Percentiles rank a stretch among this genome's conserved stretches.
Conservation (phyloP, 2,113 vertebrate genomes). For the Formicarius rufipectus region DNA sequence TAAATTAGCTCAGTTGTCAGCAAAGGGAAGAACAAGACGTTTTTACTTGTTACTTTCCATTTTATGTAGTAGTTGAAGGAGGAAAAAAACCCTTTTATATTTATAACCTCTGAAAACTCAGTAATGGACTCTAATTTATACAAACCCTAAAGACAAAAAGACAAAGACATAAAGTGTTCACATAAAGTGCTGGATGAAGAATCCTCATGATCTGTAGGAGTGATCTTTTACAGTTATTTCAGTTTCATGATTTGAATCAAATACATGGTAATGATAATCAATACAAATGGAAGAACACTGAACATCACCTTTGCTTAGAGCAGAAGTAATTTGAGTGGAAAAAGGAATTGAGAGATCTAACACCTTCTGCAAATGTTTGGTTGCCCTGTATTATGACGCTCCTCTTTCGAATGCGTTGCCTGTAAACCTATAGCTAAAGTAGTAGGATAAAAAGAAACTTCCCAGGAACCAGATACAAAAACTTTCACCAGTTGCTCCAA, state of each 20-base stretch:
- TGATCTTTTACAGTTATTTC: not conserved
- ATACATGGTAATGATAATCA: not conserved
- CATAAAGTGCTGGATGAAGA: not conserved
- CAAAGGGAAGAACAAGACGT: not conserved
- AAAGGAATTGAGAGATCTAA: not conserved
- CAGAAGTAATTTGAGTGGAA: not conserved
- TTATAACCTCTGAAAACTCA: not conserved
- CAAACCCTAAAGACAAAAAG: not conserved
- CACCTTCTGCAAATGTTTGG: not conserved
- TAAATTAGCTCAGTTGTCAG: not conserved
- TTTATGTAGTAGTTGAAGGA: not conserved
- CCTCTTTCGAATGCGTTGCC: slow-evolving; percentile 3
- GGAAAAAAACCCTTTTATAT: not conserved
- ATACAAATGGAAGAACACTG: not conserved
- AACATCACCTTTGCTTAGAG: not conserved
- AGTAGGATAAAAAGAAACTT: not conserved
- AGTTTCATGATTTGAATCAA: not conserved
- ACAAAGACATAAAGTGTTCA: too few species aligned
- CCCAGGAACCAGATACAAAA: not conserved
- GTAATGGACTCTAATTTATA: not conserved
- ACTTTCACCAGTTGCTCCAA: not conserved
- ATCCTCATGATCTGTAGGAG: not conserved
- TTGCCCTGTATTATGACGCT: not conserved
- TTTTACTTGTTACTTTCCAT: not conserved
- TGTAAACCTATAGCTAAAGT: not conserved